These are phyloP conservation scores for Melangyna quadrimaculata DNA, from an alignment of 2,888 invertebrate genomes.

Conservation along the genomic window DNA sequence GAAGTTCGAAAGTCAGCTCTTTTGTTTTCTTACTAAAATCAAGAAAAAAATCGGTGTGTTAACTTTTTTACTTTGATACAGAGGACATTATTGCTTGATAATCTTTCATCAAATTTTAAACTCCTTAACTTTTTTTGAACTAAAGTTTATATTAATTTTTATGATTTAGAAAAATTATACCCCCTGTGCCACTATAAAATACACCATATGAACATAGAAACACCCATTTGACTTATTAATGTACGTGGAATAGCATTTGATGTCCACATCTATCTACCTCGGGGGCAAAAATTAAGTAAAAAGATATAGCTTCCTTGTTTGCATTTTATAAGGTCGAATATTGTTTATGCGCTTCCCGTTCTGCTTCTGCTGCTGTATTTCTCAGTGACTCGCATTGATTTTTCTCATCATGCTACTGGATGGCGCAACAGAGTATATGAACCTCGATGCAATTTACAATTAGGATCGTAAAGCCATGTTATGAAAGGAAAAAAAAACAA, in stretches of 20 bases:
- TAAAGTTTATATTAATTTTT: too few relatives aligned
- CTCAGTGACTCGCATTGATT: conserved; percentile 57
- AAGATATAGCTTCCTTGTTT: conserved; percentile 63
- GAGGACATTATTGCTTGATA: too few relatives aligned
- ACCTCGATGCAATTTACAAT: conserved; percentile 62
- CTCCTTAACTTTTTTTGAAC: too few relatives aligned
- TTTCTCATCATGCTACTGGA: conserved; percentile 59
- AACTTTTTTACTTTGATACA: too few relatives aligned
- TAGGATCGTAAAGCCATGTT: conserved; percentile 58
- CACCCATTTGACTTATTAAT: conserved; percentile 59
- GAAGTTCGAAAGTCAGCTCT: too few relatives aligned
- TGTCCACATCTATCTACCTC: conserved; percentile 42
- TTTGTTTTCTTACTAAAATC: too few relatives aligned
- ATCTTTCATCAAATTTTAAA: too few relatives aligned
- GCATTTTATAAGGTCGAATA: conserved; percentile 41
- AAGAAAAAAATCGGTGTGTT: too few relatives aligned
- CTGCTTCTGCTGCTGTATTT: conserved; percentile 31
- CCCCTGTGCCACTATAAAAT: background rate
- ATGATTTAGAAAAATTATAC: too few relatives aligned
- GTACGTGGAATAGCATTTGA: conserved; percentile 54
- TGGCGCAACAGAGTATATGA: conserved; percentile 1
- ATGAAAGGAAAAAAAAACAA: background rate
- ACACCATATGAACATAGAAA: background rate
- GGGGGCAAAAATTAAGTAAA: conserved; percentile 43
- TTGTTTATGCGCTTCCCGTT: background rate